phyloP scores from a whole-genome alignment of 2,797 vertebrate genomes.

The Tiaroga cobitis region DNA sequence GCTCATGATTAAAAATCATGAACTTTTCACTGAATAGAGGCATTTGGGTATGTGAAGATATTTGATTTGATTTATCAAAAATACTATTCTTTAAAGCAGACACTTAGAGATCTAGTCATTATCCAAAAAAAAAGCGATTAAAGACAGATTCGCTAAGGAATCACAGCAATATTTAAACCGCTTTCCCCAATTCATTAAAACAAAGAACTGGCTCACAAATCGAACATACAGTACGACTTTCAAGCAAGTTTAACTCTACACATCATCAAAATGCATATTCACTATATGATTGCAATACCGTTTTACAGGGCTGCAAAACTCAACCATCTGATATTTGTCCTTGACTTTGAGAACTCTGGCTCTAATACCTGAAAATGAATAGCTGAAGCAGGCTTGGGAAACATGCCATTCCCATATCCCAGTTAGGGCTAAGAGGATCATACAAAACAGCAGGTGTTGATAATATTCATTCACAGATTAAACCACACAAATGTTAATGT shows the following conservation, averaged over 20 bases:
- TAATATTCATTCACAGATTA: slow-evolving; percentile 13
- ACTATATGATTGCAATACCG: neutral
- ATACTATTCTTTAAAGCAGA: neutral
- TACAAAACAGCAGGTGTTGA: slow-evolving; percentile 4
- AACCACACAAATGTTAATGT: neutral
- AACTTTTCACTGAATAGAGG: neutral
- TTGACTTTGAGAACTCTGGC: neutral
- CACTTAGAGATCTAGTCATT: neutral
- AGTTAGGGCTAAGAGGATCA: slow-evolving; percentile 22
- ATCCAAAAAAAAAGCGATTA: neutral
- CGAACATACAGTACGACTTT: neutral
- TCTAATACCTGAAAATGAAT: slow-evolving; percentile 8
- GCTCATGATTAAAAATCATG: neutral
- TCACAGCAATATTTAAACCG: neutral
- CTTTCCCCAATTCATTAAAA: neutral
- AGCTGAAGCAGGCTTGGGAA: slow-evolving; percentile 6
- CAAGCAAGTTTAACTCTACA: neutral
- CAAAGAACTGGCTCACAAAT: neutral
- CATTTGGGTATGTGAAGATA: neutral
- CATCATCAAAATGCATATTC: neutral
- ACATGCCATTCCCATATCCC: slow-evolving; percentile 2
- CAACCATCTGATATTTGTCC: neutral
- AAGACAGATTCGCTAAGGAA: neutral
- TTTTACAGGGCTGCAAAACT: neutral
- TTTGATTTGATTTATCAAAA: neutral